Conservation (phyloP, 2,888 invertebrate species). For the Athetis lepigone region DNA sequence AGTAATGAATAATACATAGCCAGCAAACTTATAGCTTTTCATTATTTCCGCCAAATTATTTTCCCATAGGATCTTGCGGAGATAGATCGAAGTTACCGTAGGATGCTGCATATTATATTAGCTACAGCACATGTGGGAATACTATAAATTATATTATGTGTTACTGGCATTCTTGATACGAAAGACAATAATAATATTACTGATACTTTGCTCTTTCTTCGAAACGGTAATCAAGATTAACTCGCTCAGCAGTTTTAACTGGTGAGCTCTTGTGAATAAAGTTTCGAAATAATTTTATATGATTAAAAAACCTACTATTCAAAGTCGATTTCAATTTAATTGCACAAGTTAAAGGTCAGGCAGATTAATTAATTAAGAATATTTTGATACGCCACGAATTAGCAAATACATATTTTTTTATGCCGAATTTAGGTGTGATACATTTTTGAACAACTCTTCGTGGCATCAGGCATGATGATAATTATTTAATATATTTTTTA, state of each 20-base stretch:
- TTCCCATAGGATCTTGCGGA: constrained; percentile 67
- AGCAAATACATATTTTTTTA: neutral
- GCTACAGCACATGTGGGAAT: constrained; percentile 68
- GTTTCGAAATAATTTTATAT: constrained; percentile 19
- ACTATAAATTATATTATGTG: constrained; percentile 62
- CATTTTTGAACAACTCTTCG: too few species aligned
- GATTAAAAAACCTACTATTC: constrained; percentile 2
- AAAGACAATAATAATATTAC: constrained; percentile 45
- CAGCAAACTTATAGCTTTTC: constrained; percentile 73
- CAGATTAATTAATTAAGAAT: constrained; percentile 10
- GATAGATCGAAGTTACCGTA: constrained; percentile 73
- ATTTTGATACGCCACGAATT: neutral
- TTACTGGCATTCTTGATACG: constrained; percentile 33
- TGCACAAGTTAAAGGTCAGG: constrained; percentile 13
- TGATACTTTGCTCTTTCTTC: constrained; percentile 15
- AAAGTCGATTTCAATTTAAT: constrained; percentile 24
- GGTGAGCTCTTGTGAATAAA: constrained; percentile 17
- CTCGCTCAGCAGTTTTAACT: constrained; percentile 22
- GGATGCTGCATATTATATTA: constrained; percentile 76
- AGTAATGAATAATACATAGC: constrained; percentile 74
- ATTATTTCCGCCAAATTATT: constrained; percentile 78
- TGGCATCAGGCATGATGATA: too few species aligned
- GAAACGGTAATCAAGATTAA: constrained; percentile 27
- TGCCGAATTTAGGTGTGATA: too few species aligned
- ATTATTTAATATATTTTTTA: too few species aligned